Conservation (phyloP, 2,888 invertebrate species). For the Oxytorus armatus region DNA sequence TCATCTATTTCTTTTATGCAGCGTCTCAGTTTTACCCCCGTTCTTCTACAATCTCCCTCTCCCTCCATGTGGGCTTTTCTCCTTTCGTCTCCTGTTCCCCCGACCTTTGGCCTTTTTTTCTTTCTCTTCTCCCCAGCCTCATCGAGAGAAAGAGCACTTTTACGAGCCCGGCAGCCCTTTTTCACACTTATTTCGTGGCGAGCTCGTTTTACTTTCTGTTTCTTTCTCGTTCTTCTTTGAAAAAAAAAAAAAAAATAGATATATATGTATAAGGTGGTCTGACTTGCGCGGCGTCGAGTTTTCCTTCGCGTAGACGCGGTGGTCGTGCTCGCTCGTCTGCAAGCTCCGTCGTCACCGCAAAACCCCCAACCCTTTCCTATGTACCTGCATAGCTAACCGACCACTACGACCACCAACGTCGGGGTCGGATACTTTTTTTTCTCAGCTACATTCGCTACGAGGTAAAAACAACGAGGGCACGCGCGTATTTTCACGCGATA, state of each 20-base stretch:
- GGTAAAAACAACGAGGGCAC: background rate
- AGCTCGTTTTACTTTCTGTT: constrained; percentile 29
- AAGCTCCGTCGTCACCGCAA: constrained; percentile 49
- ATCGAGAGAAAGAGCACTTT: constrained; percentile 29
- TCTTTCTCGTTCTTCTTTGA: constrained; percentile 38
- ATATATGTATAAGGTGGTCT: constrained; percentile 11
- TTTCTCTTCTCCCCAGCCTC: constrained; percentile 3
- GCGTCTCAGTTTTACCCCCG: constrained; percentile 6
- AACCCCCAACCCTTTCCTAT: constrained; percentile 37
- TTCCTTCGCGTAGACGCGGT: constrained; percentile 37
- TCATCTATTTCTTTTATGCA: constrained; percentile 62
- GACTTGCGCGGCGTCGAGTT: constrained; percentile 25
- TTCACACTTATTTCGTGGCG: constrained; percentile 63
- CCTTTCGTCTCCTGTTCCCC: constrained; percentile 1
- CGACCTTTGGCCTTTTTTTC: constrained; percentile 13
- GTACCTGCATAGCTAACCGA: background rate
- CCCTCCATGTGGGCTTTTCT: constrained; percentile 4
- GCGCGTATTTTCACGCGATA: too few species aligned
- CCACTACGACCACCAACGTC: constrained; percentile 30
- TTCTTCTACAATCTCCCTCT: constrained; percentile 9
- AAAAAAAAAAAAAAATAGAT: constrained; percentile 22
- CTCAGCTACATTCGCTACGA: background rate
- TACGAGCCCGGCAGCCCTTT: constrained; percentile 50
- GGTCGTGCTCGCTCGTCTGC: constrained; percentile 37
- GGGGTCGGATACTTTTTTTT: background rate